These are phyloP conservation scores for Hydroisotoma schaefferi DNA, from an alignment of 2,888 invertebrate species.

Conservation along the genomic window DNA sequence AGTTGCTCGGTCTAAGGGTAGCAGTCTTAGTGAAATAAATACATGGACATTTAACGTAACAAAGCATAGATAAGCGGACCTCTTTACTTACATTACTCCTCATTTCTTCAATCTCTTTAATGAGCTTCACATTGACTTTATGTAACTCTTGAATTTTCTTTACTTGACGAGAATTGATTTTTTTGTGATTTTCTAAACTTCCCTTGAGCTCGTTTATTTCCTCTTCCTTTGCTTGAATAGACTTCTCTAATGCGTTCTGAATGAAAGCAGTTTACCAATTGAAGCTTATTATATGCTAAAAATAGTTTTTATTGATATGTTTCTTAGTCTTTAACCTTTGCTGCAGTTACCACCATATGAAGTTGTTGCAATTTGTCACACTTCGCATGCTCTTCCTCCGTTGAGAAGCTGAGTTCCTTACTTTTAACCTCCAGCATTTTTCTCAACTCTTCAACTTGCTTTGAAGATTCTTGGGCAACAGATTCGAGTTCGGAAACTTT, in stretches of 20 bases:
- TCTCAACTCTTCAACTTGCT: background rate
- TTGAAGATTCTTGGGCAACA: background rate
- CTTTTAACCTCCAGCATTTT: conserved; percentile 13
- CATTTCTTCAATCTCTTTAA: conserved; percentile 2
- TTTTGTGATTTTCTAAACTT: background rate
- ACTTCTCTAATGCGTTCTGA: conserved; percentile 20
- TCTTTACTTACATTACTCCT: background rate
- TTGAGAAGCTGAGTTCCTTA: conserved; percentile 17
- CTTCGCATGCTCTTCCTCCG: conserved; percentile 21
- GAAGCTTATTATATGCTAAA: no score
- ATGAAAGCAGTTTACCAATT: background rate
- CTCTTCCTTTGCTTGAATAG: conserved; percentile 14
- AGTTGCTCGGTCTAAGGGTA: conserved; percentile 36
- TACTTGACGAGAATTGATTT: background rate
- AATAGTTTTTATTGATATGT: background rate
- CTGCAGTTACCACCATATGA: conserved; percentile 11
- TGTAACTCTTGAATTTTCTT: conserved; percentile 1
- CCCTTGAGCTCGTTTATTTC: conserved; percentile 29
- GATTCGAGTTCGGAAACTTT: conserved; percentile 5
- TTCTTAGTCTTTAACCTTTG: conserved; percentile 16
- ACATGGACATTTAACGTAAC: background rate
- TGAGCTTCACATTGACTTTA: background rate
- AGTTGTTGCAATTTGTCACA: conserved; percentile 29
- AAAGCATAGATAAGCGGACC: background rate
- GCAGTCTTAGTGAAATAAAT: background rate